Percentiles rank a stretch among this genome's conserved stretches.
These are phyloP conservation scores for Genyomyrus donnyi DNA, from an alignment of 2,113 vertebrate species.

Conservation along the genomic window DNA sequence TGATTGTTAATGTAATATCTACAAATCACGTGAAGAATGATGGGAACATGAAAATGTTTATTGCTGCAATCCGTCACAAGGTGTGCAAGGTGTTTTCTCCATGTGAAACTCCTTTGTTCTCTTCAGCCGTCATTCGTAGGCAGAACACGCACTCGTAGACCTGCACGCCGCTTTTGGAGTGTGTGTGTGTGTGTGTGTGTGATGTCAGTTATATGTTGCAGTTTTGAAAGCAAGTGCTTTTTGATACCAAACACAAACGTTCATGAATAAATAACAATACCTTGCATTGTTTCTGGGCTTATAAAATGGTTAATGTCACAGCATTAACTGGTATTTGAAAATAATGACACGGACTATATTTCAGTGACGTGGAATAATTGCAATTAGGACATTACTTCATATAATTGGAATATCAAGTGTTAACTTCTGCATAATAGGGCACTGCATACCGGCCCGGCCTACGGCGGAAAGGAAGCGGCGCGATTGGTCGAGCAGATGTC, in stretches of 20 bases:
- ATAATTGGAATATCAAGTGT: neutral
- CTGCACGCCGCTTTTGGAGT: neutral
- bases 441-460: neutral
- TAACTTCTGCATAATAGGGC: neutral
- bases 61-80: neutral
- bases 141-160: neutral
- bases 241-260: neutral
- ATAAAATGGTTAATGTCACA: neutral
- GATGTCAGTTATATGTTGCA: neutral
- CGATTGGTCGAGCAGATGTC: conserved; percentile 18
- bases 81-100: neutral
- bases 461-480: neutral
- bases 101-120: neutral
- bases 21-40: neutral
- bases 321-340: neutral
- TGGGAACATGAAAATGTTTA: neutral
- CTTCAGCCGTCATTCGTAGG: neutral
- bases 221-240: neutral
- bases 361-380: neutral
- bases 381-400: neutral
- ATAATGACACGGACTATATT: neutral
- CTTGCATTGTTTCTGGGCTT: neutral
- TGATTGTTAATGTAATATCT: neutral
- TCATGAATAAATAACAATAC: neutral
- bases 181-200: neutral